Evolutionary conservation across 2,797 vertebrate species (phyloP).

Genomic region (Nannoperca australis): DNA sequence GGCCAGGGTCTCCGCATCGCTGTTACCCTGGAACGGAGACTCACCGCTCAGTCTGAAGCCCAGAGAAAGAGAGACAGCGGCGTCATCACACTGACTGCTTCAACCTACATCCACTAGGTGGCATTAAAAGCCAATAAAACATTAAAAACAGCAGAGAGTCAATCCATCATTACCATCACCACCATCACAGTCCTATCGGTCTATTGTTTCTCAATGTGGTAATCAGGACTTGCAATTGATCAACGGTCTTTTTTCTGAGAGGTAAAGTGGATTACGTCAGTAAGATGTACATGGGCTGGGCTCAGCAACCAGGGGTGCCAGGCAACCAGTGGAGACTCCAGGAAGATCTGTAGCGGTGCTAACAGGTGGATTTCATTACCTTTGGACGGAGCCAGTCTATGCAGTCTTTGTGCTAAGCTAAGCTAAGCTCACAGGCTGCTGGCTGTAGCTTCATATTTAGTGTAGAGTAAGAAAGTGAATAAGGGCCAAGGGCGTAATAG

Average conservation of each 20-base stretch:
- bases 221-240: not conserved
- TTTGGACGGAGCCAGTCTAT: not conserved
- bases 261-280: not conserved
- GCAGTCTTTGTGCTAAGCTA: not conserved
- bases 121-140: constrained; percentile 11
- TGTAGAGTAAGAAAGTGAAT: not conserved
- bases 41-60: constrained; percentile 88
- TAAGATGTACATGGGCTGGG: not conserved
- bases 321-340: not conserved
- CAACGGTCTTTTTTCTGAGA: not conserved
- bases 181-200: not conserved
- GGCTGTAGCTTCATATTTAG: not conserved
- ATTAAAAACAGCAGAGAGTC: not conserved
- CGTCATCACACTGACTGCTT: not conserved
- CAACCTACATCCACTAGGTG: constrained; percentile 50
- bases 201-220: not conserved
- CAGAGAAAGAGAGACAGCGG: constrained; percentile 14
- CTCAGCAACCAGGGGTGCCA: not conserved
- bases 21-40: constrained; percentile 91
- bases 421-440: not conserved
- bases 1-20: constrained; percentile 87
- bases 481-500: not conserved
- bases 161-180: not conserved
- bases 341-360: not conserved
- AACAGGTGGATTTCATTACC: not conserved